These are phyloP conservation scores for Heterotilapia buettikoferi DNA, from an alignment of 2,113 vertebrate species.

Conservation along the genomic window DNA sequence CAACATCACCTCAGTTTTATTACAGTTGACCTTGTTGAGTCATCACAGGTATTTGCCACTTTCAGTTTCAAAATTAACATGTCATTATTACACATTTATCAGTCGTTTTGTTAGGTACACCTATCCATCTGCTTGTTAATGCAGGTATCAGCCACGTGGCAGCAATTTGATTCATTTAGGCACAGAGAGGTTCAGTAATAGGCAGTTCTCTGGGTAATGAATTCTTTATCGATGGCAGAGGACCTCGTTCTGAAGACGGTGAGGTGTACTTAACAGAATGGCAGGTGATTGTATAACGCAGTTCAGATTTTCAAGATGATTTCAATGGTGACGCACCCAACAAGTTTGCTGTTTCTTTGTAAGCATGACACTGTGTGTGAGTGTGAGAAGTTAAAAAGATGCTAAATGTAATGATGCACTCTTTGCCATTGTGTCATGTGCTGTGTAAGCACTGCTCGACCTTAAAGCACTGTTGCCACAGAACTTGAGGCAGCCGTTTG, in stretches of 20 bases:
- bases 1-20: not conserved
- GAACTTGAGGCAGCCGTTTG: not conserved
- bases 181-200: not conserved
- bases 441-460: not conserved
- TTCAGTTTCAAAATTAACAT: not conserved
- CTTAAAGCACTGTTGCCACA: not conserved
- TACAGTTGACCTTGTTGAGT: not conserved
- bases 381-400: not conserved
- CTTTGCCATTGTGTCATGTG: not conserved
- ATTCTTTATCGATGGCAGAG: not conserved
- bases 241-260: not conserved
- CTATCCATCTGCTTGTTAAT: not conserved
- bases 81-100: not conserved
- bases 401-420: not conserved
- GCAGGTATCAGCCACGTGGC: not conserved
- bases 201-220: not conserved
- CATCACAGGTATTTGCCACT: not conserved
- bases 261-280: not conserved
- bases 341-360: not conserved
- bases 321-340: not conserved
- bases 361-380: not conserved
- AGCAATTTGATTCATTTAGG: not conserved
- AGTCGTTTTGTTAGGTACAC: not conserved
- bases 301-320: not conserved
- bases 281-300: not conserved